Percentiles rank a stretch among this genome's conserved stretches.
phyloP scores from a whole-genome alignment of 1,140 invertebrate species.

The Papilio glaucus region DNA sequence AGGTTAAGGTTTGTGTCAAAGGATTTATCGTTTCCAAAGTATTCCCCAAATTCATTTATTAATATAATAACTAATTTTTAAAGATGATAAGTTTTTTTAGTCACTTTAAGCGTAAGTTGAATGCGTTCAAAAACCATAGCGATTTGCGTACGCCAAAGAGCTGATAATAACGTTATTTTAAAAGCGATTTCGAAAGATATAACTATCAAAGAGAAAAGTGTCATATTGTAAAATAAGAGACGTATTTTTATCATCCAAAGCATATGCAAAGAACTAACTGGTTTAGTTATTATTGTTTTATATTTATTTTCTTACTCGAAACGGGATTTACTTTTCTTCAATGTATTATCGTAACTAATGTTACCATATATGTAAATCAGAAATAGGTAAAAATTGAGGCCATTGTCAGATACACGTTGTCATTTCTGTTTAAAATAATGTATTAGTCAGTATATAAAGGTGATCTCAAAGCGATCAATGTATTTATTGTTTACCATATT shows the following conservation, averaged over 20 bases:
- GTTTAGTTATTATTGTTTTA: slow-evolving; percentile 55
- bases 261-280: slow-evolving; percentile 51
- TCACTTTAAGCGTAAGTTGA: slow-evolving; percentile 73
- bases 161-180: slow-evolving; percentile 50
- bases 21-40: slow-evolving; percentile 83
- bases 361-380: slow-evolving; percentile 64
- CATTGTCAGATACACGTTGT: slow-evolving; percentile 66
- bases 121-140: slow-evolving; percentile 61
- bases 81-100: slow-evolving; percentile 73
- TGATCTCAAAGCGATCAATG: slow-evolving; percentile 81
- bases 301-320: slow-evolving; percentile 52
- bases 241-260: slow-evolving; percentile 55
- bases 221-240: slow-evolving; percentile 45
- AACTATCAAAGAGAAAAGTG: slow-evolving; percentile 35
- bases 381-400: slow-evolving; percentile 46
- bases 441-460: slow-evolving; percentile 68
- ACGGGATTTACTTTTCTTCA: slow-evolving; percentile 49
- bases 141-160: slow-evolving; percentile 70
- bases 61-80: slow-evolving; percentile 60
- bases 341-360: slow-evolving; percentile 55
- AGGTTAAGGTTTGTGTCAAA: slow-evolving; percentile 82
- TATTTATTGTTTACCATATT: slow-evolving; percentile 76
- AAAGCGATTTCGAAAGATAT: slow-evolving; percentile 45
- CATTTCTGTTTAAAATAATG: slow-evolving; percentile 68
- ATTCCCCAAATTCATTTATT: slow-evolving; percentile 81